phyloP scores from a whole-genome alignment of 2,113 vertebrate genomes.

The Calonectris borealis region DNA sequence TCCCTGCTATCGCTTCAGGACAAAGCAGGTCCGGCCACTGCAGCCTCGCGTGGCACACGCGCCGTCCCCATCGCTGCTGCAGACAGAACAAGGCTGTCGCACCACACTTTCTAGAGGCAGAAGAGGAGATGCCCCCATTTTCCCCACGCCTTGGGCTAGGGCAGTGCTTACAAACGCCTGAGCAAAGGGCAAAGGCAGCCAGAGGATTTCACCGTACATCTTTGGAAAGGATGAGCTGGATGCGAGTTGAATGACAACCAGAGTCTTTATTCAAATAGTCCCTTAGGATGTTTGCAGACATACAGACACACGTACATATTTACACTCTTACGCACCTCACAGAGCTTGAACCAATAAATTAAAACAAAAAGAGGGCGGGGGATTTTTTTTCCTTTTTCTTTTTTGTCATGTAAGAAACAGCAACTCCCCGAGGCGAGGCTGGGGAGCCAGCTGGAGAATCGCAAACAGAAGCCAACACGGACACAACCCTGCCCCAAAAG shows the following conservation, averaged over 20 bases:
- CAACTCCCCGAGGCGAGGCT: conserved; percentile 47
- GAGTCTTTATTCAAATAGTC: conserved; percentile 80
- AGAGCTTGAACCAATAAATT: conserved; percentile 81
- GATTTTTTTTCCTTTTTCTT: background rate
- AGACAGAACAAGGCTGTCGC: background rate
- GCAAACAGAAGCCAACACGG: conserved; percentile 29
- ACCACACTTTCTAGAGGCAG: background rate
- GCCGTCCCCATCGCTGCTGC: accelerated
- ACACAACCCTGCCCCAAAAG: conserved; percentile 21
- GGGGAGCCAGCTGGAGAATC: conserved; percentile 42
- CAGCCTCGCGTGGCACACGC: accelerated
- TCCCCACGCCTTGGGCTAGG: background rate
- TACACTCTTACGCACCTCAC: conserved; percentile 79
- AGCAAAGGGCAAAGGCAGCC: background rate
- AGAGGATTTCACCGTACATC: background rate
- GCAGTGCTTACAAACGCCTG: accelerated
- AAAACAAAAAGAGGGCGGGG: conserved; percentile 64
- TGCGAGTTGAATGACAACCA: conserved; percentile 60
- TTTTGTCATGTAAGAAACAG: conserved; percentile 63
- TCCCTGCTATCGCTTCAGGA: background rate
- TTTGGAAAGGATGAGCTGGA: conserved; percentile 47
- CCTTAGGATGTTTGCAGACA: conserved; percentile 73
- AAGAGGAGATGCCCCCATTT: background rate
- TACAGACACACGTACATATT: conserved; percentile 80
- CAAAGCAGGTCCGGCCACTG: background rate